A percentile compares a stretch with the other conserved stretches of the same genome.
Conservation (phyloP, 2,888 invertebrate species). For the Patella ulyssiponensis region DNA sequence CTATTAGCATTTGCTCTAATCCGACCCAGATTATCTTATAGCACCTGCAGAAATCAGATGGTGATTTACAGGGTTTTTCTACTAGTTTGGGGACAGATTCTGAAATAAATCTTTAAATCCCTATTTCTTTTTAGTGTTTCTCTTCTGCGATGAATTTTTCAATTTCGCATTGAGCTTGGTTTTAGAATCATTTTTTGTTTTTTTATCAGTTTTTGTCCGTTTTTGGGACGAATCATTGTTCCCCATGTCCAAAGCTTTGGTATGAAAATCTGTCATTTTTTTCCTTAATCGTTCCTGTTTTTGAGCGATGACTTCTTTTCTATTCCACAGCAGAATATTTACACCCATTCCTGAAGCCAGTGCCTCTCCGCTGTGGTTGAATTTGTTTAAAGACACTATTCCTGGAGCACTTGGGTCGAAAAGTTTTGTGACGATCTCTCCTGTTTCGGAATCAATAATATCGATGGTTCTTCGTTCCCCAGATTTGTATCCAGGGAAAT, state of each 20-base stretch:
- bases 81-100: no score
- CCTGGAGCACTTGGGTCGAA: constrained; percentile 52
- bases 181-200: neutral
- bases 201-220: neutral
- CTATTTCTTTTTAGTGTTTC: no score
- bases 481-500: constrained; percentile 53
- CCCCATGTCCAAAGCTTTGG: no score
- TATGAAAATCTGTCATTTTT: neutral
- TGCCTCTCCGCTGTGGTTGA: constrained; percentile 65
- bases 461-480: constrained; percentile 69
- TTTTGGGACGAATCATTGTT: neutral
- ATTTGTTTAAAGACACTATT: constrained; percentile 65
- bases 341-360: constrained; percentile 67
- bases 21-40: no score
- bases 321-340: constrained; percentile 55
- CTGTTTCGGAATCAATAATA: constrained; percentile 68
- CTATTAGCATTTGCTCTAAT: no score
- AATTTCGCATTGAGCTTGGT: neutral
- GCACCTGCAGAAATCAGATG: no score
- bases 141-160: neutral
- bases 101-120: no score
- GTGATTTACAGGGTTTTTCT: no score
- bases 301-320: constrained; percentile 42
- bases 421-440: constrained; percentile 58
- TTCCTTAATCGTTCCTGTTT: constrained; percentile 30